Percentiles rank a stretch among this genome's conserved stretches.
These are phyloP conservation scores for Anoncus sp. DNA, from an alignment of 2,888 invertebrate genomes.

Conservation along the genomic window DNA sequence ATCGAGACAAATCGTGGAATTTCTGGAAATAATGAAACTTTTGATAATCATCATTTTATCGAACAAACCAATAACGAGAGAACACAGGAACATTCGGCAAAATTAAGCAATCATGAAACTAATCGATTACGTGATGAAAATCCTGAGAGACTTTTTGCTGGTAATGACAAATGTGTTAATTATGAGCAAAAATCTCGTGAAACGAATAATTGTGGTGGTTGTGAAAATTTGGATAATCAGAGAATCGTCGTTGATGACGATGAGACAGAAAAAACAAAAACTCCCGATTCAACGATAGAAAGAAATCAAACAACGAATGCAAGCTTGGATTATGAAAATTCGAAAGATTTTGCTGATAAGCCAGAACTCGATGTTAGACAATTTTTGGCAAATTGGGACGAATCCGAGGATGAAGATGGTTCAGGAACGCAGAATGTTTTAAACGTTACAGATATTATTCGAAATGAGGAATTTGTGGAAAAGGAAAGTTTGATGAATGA, in stretches of 20 bases:
- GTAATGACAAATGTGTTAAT: slow-evolving; percentile 62
- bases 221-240: slow-evolving; percentile 52
- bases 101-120: not conserved
- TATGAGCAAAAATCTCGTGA: slow-evolving; percentile 30
- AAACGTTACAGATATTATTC: not conserved
- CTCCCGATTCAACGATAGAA: not conserved
- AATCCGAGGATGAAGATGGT: slow-evolving; percentile 79
- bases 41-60: slow-evolving; percentile 60
- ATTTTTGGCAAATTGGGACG: slow-evolving; percentile 82
- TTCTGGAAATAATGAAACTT: slow-evolving; percentile 15
- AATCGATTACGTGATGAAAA: too few species aligned
- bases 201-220: slow-evolving; percentile 14
- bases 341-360: slow-evolving; percentile 77
- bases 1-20: not conserved
- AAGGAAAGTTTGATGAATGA: not conserved
- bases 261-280: slow-evolving; percentile 40
- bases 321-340: slow-evolving; percentile 56
- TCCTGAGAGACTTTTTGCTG: too few species aligned
- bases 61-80: slow-evolving; percentile 54
- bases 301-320: too few species aligned
- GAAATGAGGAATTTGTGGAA: not conserved
- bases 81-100: too few species aligned
- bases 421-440: not conserved
- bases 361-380: slow-evolving; percentile 81
- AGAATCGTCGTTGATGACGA: slow-evolving; percentile 54